A percentile compares a stretch with the other conserved stretches of the same genome.
Conservation (phyloP, 2,113 vertebrate species). For the Peucedramus taeniatus region DNA sequence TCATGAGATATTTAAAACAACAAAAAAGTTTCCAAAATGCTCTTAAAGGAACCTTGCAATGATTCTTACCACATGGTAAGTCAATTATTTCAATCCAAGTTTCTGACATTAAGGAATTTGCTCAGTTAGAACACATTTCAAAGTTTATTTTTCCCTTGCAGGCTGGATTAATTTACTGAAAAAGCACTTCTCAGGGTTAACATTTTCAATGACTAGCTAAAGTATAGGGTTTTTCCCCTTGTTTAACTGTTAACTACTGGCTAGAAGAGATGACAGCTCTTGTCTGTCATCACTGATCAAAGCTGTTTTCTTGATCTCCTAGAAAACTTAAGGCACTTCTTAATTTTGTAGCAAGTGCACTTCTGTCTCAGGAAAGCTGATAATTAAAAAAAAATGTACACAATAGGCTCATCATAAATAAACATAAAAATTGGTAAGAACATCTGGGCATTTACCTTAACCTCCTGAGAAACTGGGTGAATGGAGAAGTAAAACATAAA, state of each 20-base stretch:
- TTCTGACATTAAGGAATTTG: neutral
- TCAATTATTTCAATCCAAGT: neutral
- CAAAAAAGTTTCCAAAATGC: neutral
- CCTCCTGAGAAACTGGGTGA: neutral
- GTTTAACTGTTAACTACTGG: neutral
- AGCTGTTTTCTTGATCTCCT: neutral
- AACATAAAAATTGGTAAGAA: neutral
- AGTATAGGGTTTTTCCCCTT: accelerated
- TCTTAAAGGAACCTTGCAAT: neutral
- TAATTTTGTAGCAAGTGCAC: neutral
- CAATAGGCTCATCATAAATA: neutral
- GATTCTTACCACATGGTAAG: neutral
- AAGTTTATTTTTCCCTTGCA: neutral
- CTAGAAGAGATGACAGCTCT: neutral
- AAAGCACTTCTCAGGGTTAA: neutral
- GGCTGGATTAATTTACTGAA: neutral
- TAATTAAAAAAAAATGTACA: neutral
- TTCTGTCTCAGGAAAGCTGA: neutral
- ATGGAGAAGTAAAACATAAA: neutral
- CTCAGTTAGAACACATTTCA: neutral
- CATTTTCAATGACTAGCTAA: neutral
- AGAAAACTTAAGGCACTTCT: neutral
- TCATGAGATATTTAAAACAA: neutral
- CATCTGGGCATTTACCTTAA: neutral
- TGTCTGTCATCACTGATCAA: neutral